These are phyloP conservation scores for Drosophila suboccidentalis DNA, from an alignment of 2,888 invertebrate genomes.

Conservation along the genomic window DNA sequence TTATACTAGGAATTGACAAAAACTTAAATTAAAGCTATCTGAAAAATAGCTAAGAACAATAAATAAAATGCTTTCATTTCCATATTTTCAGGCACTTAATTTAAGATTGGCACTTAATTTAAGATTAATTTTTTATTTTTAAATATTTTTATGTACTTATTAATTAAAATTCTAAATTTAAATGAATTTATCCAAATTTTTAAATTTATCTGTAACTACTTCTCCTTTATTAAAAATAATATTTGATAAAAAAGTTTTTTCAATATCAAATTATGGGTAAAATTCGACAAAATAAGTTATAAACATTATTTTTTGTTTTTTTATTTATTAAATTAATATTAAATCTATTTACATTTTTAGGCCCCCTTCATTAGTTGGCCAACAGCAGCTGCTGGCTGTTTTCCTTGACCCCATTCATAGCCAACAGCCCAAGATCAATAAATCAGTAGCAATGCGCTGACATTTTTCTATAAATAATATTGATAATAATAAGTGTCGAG, in stretches of 20 bases:
- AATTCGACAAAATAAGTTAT: not conserved
- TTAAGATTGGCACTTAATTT: no score
- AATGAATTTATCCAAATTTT: not conserved
- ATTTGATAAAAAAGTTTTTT: no score
- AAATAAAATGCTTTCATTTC: no score
- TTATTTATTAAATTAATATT: no score
- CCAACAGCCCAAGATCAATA: constrained; percentile 42
- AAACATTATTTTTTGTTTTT: not conserved
- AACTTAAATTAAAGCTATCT: not conserved
- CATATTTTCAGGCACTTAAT: no score
- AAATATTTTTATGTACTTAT: no score
- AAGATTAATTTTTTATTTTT: no score
- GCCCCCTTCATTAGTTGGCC: constrained; percentile 5
- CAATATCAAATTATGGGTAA: no score
- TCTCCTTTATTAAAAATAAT: no score
- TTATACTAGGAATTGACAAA: not conserved
- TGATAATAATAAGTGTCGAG: constrained; percentile 51
- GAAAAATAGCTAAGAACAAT: no score
- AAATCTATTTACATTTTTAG: not conserved
- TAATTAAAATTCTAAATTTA: no score
- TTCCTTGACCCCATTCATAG: constrained; percentile 65
- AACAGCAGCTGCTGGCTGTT: constrained; percentile 36
- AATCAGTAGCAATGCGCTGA: constrained; percentile 67
- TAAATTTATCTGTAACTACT: no score
- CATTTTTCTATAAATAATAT: constrained; percentile 65